A percentile compares a stretch with the other conserved stretches of the same genome.
phyloP scores from a whole-genome alignment of 2,113 vertebrate species.

The Muntiacus reevesi region DNA sequence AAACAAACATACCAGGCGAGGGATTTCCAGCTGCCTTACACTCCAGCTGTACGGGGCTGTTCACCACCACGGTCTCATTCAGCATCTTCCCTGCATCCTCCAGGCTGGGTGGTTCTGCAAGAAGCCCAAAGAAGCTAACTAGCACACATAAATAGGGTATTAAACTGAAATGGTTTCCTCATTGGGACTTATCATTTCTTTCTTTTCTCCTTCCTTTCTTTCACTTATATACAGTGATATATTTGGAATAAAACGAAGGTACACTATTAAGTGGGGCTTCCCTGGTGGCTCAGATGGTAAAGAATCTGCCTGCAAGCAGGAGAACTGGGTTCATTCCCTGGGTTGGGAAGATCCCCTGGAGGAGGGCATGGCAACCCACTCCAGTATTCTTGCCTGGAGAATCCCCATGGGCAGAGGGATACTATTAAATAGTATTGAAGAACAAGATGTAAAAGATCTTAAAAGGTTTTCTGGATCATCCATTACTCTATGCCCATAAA shows the following conservation, averaged over 20 bases:
- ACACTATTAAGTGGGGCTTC: not conserved
- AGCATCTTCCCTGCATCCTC: conserved; percentile 84
- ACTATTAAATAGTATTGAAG: not conserved
- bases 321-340: not conserved
- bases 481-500: not conserved
- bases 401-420: not conserved
- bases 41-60: conserved; percentile 88
- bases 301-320: not conserved
- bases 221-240: not conserved
- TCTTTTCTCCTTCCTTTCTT: not conserved
- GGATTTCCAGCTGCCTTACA: conserved; percentile 92
- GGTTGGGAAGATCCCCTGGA: not conserved
- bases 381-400: not conserved
- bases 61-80: conserved; percentile 92
- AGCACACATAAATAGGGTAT: not conserved
- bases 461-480: not conserved
- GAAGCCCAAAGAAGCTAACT: conserved; percentile 17
- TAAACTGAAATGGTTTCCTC: not conserved
- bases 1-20: conserved; percentile 83
- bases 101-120: conserved; percentile 91
- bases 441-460: not conserved
- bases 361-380: not conserved
- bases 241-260: not conserved
- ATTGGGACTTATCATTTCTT: not conserved
- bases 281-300: not conserved